Conservation (phyloP, 2,113 vertebrate genomes). For the Rhea pennata region DNA sequence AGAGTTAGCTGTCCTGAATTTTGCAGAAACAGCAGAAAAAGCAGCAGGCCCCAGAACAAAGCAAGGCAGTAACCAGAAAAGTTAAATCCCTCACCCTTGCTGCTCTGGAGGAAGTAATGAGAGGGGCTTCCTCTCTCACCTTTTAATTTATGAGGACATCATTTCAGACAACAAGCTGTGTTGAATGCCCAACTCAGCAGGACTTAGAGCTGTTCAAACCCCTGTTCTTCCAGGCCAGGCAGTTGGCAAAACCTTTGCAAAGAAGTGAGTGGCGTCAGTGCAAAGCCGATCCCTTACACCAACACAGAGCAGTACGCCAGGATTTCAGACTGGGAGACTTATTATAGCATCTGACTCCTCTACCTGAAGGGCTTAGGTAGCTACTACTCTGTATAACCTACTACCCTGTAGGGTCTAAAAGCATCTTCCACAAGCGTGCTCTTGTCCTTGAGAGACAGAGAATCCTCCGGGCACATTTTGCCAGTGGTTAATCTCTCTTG, state of each 20-base stretch:
- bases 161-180: background rate
- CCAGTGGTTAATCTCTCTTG: slow-evolving; percentile 9
- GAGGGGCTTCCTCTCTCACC: background rate
- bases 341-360: background rate
- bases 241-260: background rate
- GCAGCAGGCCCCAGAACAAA: background rate
- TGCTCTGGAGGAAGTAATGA: background rate
- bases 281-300: background rate
- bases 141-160: background rate
- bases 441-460: slow-evolving; percentile 14
- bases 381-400: background rate
- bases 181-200: background rate
- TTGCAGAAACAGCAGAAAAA: background rate
- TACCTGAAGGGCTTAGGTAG: background rate
- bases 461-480: slow-evolving; percentile 1
- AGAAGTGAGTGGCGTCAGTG: background rate
- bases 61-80: background rate
- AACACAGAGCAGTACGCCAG: background rate
- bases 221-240: background rate
- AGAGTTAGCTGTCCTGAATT: background rate
- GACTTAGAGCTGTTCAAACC: background rate
- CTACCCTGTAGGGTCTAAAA: background rate
- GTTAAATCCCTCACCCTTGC: background rate
- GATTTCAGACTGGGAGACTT: background rate
- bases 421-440: background rate